phyloP scores from a whole-genome alignment of 2,888 invertebrate species.

The Drosophila stalkeri region DNA sequence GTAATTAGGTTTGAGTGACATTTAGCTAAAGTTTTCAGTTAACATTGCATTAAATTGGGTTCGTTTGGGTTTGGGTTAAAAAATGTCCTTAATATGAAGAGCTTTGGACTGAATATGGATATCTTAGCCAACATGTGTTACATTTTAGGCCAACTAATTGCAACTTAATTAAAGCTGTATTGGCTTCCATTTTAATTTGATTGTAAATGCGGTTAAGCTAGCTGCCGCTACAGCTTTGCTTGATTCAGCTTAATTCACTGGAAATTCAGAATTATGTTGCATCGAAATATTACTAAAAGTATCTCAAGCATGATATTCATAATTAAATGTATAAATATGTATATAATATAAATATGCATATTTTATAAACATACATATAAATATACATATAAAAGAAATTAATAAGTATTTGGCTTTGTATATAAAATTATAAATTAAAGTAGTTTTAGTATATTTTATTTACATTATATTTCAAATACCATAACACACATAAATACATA shows the following conservation, averaged over 20 bases:
- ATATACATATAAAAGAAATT: too few species aligned
- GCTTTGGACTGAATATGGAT: not conserved
- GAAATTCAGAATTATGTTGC: too few species aligned
- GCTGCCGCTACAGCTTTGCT: not conserved
- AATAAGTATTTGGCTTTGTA: too few species aligned
- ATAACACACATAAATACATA: too few species aligned
- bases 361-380: too few species aligned
- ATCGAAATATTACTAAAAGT: not conserved
- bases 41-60: not conserved
- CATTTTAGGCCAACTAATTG: not conserved
- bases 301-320: not conserved
- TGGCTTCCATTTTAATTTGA: not conserved
- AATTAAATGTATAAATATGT: too few species aligned
- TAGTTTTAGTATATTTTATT: too few species aligned
- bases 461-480: too few species aligned
- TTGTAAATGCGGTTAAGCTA: not conserved
- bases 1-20: slow-evolving; percentile 54
- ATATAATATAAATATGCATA: too few species aligned
- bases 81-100: not conserved
- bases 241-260: not conserved
- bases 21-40: slow-evolving; percentile 14
- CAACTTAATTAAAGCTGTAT: not conserved
- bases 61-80: too few species aligned
- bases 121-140: not conserved
- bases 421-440: too few species aligned